A percentile compares a stretch with the other conserved stretches of the same genome.
Conservation (phyloP, 2,113 vertebrate genomes). For the Forbesichthys papilliferus region DNA sequence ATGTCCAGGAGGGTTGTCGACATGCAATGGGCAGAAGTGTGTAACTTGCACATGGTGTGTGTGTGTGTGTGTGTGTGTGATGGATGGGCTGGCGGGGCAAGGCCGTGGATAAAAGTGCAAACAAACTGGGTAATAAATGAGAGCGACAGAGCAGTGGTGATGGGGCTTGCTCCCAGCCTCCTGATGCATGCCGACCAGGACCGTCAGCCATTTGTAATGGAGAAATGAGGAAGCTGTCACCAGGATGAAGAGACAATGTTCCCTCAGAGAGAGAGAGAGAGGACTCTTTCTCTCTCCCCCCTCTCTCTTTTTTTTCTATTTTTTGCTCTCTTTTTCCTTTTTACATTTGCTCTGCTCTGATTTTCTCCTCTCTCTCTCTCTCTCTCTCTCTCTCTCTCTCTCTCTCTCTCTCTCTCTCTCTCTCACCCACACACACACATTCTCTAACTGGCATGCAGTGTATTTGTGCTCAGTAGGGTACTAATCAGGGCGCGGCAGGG, state of each 20-base stretch:
- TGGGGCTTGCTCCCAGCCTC: constrained; percentile 79
- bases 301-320: not conserved
- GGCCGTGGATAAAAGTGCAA: constrained; percentile 95
- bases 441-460: constrained; percentile 26
- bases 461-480: constrained; percentile 63
- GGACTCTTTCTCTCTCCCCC: constrained; percentile 20
- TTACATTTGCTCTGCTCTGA: too few species aligned
- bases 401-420: not conserved
- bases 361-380: too few species aligned
- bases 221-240: constrained; percentile 85
- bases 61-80: constrained; percentile 71
- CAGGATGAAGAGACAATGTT: constrained; percentile 78
- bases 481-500: constrained; percentile 74
- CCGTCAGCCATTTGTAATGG: constrained; percentile 88
- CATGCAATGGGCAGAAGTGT: constrained; percentile 72
- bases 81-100: constrained; percentile 91
- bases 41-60: constrained; percentile 41
- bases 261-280: constrained; percentile 25
- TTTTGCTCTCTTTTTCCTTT: not conserved
- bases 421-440: not conserved
- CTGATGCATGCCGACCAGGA: constrained; percentile 92
- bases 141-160: constrained; percentile 82
- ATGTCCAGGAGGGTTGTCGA: constrained; percentile 51
- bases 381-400: not conserved
- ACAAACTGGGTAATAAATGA: constrained; percentile 95